Conservation (phyloP, 2,113 vertebrate genomes). For the Crotalus viridis region DNA sequence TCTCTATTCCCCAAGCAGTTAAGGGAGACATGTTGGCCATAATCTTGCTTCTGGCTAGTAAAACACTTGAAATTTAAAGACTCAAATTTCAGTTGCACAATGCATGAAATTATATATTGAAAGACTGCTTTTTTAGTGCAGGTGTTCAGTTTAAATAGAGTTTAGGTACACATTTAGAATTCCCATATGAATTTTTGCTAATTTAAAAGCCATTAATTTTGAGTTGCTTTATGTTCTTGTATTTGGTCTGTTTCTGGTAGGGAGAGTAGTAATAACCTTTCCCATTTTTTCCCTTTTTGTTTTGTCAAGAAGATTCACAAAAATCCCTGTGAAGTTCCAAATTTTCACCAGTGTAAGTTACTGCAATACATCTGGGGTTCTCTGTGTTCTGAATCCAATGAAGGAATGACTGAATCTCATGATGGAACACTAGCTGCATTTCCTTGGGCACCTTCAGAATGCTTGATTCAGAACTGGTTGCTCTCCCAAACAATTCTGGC, state of each 20-base stretch:
- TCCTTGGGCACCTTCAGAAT: not conserved
- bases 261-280: not conserved
- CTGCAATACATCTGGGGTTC: not conserved
- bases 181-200: not conserved
- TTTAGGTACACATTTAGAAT: slow-evolving; percentile 23
- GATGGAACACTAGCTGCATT: not conserved
- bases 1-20: slow-evolving; percentile 59
- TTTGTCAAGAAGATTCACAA: not conserved
- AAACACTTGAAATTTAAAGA: slow-evolving; percentile 59
- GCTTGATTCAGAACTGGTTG: not conserved
- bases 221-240: not conserved
- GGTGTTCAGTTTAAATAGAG: slow-evolving; percentile 25
- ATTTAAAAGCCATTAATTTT: slow-evolving; percentile 25
- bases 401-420: not conserved
- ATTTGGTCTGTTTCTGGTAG: not conserved
- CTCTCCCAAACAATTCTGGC: not conserved
- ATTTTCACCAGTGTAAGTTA: not conserved
- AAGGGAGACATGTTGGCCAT: slow-evolving; percentile 62
- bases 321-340: not conserved
- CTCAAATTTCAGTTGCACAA: slow-evolving; percentile 66
- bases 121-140: slow-evolving; percentile 57
- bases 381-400: not conserved
- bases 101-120: slow-evolving; percentile 48
- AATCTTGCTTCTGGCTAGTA: slow-evolving; percentile 65
- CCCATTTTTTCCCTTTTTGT: not conserved